These are phyloP conservation scores for Bettongia penicillata DNA, from an alignment of 2,113 vertebrate species.

Conservation along the genomic window DNA sequence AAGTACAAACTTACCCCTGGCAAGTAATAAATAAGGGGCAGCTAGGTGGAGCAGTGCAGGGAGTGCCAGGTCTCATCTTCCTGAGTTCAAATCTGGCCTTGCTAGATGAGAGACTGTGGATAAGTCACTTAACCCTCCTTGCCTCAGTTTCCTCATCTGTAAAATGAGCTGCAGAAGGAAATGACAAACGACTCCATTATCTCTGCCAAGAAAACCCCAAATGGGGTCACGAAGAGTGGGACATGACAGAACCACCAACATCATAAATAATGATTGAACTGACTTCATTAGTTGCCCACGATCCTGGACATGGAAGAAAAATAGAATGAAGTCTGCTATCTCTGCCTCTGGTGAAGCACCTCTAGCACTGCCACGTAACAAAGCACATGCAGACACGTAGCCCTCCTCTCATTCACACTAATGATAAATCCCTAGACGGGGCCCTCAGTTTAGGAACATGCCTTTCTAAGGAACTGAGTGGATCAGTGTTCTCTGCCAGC, in stretches of 20 bases:
- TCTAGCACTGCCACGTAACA: not conserved
- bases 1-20: not conserved
- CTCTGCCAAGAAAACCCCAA: not conserved
- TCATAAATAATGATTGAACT: not conserved
- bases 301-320: not conserved
- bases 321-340: not conserved
- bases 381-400: too few relatives aligned
- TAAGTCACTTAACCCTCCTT: not conserved
- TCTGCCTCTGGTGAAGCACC: not conserved
- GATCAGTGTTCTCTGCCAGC: not conserved
- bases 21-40: not conserved
- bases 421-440: not conserved
- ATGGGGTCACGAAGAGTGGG: not conserved
- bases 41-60: not conserved
- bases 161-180: not conserved
- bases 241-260: not conserved
- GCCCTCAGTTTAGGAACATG: not conserved
- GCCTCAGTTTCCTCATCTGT: not conserved
- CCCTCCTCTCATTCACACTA: not conserved
- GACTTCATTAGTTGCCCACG: not conserved
- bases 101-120: not conserved
- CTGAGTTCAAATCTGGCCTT: not conserved
- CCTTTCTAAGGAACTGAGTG: slow-evolving; percentile 40
- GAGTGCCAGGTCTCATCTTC: not conserved
- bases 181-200: not conserved